Evolutionary conservation across 1,140 invertebrate genomes (phyloP).

Genomic region (Microplitis demolitor): DNA sequence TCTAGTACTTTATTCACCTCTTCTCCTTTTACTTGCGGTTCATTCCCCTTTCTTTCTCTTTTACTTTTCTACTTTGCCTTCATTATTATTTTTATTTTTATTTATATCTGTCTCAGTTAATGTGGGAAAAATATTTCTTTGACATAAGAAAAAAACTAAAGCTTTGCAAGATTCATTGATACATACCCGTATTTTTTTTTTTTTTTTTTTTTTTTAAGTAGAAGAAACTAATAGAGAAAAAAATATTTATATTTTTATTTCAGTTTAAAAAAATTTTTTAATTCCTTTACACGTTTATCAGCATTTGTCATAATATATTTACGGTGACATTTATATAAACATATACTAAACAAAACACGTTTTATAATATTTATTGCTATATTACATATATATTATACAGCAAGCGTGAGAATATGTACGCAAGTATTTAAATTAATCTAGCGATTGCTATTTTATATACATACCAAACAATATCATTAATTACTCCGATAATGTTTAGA

Average conservation of each 20-base stretch:
- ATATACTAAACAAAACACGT: conserved; percentile 6
- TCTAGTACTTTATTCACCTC: neutral
- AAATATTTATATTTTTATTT: neutral
- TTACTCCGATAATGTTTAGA: neutral
- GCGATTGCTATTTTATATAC: neutral
- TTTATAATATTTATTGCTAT: neutral
- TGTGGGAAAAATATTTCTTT: too few species aligned
- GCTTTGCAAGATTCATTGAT: too few species aligned
- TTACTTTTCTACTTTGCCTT: neutral
- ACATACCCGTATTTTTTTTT: too few species aligned
- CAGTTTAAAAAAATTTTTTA: neutral
- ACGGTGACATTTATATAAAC: conserved; percentile 15
- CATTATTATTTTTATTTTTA: neutral
- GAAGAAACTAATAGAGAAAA: too few species aligned
- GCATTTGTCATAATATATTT: conserved; percentile 12
- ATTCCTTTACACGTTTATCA: neutral
- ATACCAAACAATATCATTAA: neutral
- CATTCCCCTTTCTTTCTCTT: neutral
- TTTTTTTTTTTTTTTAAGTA: too few species aligned
- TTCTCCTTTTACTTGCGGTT: neutral
- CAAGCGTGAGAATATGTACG: conserved; percentile 15
- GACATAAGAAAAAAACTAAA: too few species aligned
- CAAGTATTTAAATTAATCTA: neutral
- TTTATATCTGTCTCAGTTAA: neutral
- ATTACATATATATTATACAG: neutral